Evolutionary conservation across 2,113 vertebrate species (phyloP).

Genomic region (Felis chaus): DNA sequence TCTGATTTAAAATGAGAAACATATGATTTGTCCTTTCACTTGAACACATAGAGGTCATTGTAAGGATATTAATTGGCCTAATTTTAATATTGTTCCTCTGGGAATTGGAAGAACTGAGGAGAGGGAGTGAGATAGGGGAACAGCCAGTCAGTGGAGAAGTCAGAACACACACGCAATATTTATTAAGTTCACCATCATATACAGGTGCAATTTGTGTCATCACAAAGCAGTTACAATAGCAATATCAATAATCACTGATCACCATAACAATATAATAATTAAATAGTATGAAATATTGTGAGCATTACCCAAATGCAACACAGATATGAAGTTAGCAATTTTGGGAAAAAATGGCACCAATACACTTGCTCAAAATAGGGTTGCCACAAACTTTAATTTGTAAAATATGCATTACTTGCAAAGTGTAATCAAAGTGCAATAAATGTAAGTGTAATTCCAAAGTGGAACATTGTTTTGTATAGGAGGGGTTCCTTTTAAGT

Average conservation of each 20-base stretch:
- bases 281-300: neutral
- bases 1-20: neutral
- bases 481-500: neutral
- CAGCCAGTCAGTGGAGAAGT: neutral
- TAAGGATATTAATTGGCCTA: neutral
- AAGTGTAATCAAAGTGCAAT: neutral
- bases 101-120: neutral
- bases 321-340: neutral
- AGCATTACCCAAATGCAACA: neutral
- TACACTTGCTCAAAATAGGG: neutral
- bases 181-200: neutral
- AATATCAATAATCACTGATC: neutral
- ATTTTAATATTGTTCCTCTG: neutral
- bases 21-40: neutral
- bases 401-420: neutral
- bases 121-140: neutral
- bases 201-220: neutral
- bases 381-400: neutral
- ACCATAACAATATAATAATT: neutral
- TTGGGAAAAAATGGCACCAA: neutral
- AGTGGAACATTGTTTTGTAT: neutral
- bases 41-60: neutral
- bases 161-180: neutral
- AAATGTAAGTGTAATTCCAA: neutral
- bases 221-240: neutral